Evolutionary conservation across 2,113 vertebrate genomes (phyloP), one percentile per base, ranked within the genome.

Genomic region (Rissa tridactyla): DNA sequence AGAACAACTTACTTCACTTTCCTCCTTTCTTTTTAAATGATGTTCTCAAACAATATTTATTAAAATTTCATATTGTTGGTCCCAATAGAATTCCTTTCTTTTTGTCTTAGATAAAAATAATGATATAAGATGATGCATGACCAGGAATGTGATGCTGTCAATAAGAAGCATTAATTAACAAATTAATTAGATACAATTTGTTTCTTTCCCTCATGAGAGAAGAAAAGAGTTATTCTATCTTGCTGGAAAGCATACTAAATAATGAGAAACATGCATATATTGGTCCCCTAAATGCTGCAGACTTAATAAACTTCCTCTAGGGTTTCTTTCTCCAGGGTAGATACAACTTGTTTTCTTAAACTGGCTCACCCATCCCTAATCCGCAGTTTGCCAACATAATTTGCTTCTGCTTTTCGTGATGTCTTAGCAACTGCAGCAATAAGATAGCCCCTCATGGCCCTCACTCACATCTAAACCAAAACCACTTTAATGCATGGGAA

Each of bases 271-370:
- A 86, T 80, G 51, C 23, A 76, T 88, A 58, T 88, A 62, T 62
- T 4, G 27, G 14, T 77, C 36, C 23, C 61, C 52, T 91, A 94
- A 90, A 94, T 90, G 68, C 73, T 88, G 12, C 47, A 92, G 23
- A 40, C 23, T 95, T 86, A 96, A 95, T 94, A 85, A 96, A 94
- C 44, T 94, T 91, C 54, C 85, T 95, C 80, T 72, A 72, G 85
- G 88, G 77, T 94, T 96, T 96, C 42, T 69, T 32, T 88, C 89
- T 95, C 93, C 60, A 92, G 86, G 82, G 85, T 89, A 91, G 82
- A 92, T 69, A 65, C 23, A 96, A 84, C 94, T 85, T 96, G 87
- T 96, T 96, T 97, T 96, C 80, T 90, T 91, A 90, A 93, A 96
- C 84, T 89, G 89, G 54, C 71, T 92, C 64, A 86, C 36, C 85